These are phyloP conservation scores for Tupiocoris notatus DNA, from an alignment of 2,888 invertebrate genomes.

Conservation along the genomic window DNA sequence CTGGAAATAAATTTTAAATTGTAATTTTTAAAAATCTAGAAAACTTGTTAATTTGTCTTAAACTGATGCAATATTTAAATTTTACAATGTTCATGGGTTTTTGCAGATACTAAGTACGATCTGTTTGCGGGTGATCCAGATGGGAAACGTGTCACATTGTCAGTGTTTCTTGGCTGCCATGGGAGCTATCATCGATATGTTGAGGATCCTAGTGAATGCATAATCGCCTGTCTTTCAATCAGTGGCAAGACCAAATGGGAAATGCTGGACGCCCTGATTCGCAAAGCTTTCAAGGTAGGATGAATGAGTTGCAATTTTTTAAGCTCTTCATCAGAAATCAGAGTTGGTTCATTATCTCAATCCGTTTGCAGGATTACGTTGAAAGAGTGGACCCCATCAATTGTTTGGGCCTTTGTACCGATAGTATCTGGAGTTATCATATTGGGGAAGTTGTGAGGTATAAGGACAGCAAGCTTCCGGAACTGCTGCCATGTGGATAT, in stretches of 20 bases:
- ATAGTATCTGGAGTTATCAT: constrained; percentile 91
- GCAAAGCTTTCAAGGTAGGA: constrained; percentile 78
- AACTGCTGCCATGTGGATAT: constrained; percentile 90
- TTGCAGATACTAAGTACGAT: constrained; percentile 47
- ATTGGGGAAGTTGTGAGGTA: constrained; percentile 69
- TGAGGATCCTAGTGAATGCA: constrained; percentile 68
- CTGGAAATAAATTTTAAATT: no score
- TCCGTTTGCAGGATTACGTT: constrained; percentile 70
- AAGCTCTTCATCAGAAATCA: no score
- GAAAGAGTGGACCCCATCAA: constrained; percentile 90
- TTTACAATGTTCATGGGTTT: no score
- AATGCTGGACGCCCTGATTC: constrained; percentile 84
- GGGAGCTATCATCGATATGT: constrained; percentile 70
- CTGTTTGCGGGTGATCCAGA: constrained; percentile 62
- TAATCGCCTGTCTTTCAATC: constrained; percentile 85
- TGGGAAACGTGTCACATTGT: constrained; percentile 83
- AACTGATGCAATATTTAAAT: no score
- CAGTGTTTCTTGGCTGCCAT: constrained; percentile 81
- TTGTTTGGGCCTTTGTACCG: constrained; percentile 76
- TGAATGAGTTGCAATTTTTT: no score
- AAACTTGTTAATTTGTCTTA: no score
- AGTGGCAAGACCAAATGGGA: constrained; percentile 95
- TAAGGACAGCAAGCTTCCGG: constrained; percentile 65
- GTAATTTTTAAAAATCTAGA: no score
- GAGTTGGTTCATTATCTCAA: no score